phyloP scores from a whole-genome alignment of 2,888 invertebrate species.

The Caenorhabditis macrosperma region DNA sequence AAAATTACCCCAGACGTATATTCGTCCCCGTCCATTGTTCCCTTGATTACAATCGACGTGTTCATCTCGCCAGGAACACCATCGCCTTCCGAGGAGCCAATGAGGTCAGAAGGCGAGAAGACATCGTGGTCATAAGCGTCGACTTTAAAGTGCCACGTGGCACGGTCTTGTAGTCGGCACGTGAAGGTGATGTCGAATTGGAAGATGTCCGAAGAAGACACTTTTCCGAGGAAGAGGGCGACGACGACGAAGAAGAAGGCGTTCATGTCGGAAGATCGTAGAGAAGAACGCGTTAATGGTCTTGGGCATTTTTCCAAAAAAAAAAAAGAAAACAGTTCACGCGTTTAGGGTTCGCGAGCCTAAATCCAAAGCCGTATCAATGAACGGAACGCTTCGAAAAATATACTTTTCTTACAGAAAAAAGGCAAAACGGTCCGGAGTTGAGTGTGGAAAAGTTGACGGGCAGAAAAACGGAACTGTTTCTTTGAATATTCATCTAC shows the following conservation, averaged over 20 bases:
- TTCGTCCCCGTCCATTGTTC: background rate
- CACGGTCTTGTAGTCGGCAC: background rate
- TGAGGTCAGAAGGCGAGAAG: background rate
- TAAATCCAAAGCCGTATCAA: no score
- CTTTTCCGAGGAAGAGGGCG: background rate
- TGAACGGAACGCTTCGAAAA: no score
- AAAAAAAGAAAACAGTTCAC: background rate
- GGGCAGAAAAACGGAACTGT: no score
- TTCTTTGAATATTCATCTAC: no score
- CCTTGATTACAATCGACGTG: background rate
- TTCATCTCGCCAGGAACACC: background rate
- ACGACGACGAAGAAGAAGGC: background rate
- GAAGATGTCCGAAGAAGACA: background rate
- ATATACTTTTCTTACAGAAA: no score
- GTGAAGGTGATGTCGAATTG: background rate
- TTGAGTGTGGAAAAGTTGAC: no score
- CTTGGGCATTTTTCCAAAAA: background rate
- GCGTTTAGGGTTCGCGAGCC: no score
- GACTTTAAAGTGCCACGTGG: background rate
- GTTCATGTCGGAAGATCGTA: background rate
- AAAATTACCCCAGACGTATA: background rate
- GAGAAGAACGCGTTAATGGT: background rate
- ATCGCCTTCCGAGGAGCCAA: background rate
- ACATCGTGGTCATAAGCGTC: background rate
- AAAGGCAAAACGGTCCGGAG: no score